Evolutionary conservation across 2,797 vertebrate genomes (phyloP).

Genomic region (Muscicapa comitata): DNA sequence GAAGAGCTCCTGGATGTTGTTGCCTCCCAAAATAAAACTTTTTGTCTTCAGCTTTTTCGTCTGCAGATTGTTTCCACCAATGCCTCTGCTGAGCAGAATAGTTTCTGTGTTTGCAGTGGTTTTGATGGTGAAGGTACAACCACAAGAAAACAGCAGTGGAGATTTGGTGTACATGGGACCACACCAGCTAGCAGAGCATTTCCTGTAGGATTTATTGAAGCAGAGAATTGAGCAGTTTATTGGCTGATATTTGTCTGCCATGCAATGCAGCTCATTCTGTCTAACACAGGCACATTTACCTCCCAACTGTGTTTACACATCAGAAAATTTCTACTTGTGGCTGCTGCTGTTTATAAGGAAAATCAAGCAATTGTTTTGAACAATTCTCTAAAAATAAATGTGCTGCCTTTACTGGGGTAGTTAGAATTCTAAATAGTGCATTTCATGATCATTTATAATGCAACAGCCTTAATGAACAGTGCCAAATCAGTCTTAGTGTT

Average conservation of each 20-base stretch:
- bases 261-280: not conserved
- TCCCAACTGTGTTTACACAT: slow-evolving; percentile 56
- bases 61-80: not conserved
- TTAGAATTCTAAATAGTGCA: slow-evolving; percentile 49
- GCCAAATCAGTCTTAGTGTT: slow-evolving; percentile 13
- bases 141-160: not conserved
- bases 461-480: slow-evolving; percentile 10
- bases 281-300: not conserved
- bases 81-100: not conserved
- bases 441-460: slow-evolving; percentile 38
- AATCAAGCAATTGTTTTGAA: slow-evolving; percentile 32
- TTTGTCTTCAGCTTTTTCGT: not conserved
- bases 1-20: not conserved
- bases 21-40: not conserved
- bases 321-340: slow-evolving; percentile 24
- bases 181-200: not conserved
- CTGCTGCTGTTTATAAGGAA: not conserved
- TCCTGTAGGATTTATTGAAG: not conserved
- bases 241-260: not conserved
- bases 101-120: not conserved
- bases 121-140: not conserved
- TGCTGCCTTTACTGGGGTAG: not conserved
- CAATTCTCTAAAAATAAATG: slow-evolving; percentile 62
- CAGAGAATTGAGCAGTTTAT: not conserved
- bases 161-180: not conserved